A percentile compares a stretch with the other conserved stretches of the same genome.
Conservation (phyloP, 2,797 vertebrate genomes). For the Astyanax mexicanus region DNA sequence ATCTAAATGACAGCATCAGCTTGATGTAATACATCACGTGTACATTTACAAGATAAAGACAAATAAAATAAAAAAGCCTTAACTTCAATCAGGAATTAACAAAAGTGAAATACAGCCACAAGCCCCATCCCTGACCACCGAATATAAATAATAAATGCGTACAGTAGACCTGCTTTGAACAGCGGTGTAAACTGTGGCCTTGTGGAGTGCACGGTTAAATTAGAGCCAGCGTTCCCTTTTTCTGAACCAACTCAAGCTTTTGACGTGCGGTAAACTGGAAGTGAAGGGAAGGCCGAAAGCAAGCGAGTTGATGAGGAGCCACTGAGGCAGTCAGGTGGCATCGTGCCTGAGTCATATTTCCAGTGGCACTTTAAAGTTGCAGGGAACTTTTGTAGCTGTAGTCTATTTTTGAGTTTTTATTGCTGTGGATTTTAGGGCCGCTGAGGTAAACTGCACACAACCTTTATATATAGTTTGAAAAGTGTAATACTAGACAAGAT, state of each 20-base stretch:
- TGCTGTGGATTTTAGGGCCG: not conserved
- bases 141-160: too few species aligned
- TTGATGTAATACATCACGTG: too few species aligned
- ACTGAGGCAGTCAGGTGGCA: slow-evolving; percentile 41
- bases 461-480: not conserved
- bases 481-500: too few species aligned
- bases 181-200: not conserved
- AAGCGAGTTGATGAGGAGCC: slow-evolving; percentile 53
- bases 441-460: not conserved
- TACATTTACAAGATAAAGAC: too few species aligned
- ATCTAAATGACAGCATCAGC: too few species aligned
- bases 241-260: slow-evolving; percentile 54
- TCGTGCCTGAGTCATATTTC: slow-evolving; percentile 30
- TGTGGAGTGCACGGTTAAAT: not conserved
- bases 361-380: slow-evolving; percentile 20
- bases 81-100: too few species aligned
- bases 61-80: too few species aligned
- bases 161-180: not conserved
- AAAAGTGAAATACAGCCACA: not conserved
- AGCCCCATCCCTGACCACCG: not conserved
- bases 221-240: slow-evolving; percentile 5
- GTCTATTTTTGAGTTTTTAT: slow-evolving; percentile 16
- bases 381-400: not conserved
- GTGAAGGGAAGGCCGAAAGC: slow-evolving; percentile 63
- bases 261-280: slow-evolving; percentile 69